These are phyloP conservation scores for Dipodomys ordii DNA, from an alignment of 2,113 vertebrate species.

Conservation along the genomic window DNA sequence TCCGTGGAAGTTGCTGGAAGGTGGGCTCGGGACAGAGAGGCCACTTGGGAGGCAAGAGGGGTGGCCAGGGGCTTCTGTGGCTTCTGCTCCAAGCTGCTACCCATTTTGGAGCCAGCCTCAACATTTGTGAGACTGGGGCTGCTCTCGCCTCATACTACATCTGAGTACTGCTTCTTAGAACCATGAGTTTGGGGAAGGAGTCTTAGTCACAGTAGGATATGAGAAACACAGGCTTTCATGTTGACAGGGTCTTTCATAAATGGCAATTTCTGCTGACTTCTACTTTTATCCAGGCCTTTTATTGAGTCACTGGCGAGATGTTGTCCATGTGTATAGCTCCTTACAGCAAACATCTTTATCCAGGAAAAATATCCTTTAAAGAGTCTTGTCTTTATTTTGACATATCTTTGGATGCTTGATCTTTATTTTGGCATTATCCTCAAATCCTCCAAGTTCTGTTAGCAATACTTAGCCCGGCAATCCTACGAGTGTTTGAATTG, in stretches of 20 bases:
- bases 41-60: not conserved
- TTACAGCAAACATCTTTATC: not conserved
- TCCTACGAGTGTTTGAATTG: not conserved
- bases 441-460: not conserved
- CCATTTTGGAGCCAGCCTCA: not conserved
- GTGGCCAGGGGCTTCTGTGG: not conserved
- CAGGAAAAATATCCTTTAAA: not conserved
- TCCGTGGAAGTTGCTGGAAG: not conserved
- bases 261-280: not conserved
- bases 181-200: not conserved
- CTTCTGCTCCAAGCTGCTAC: not conserved
- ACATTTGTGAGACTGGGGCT: not conserved
- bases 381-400: slow-evolving; percentile 21
- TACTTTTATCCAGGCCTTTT: not conserved
- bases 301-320: not conserved
- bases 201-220: not conserved
- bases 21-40: not conserved
- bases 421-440: slow-evolving; percentile 49
- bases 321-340: not conserved
- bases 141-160: not conserved
- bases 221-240: not conserved
- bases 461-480: not conserved
- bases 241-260: not conserved
- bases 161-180: not conserved
- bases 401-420: not conserved